phyloP scores from a whole-genome alignment of 2,797 vertebrate genomes.

The Sphenodon punctatus region DNA sequence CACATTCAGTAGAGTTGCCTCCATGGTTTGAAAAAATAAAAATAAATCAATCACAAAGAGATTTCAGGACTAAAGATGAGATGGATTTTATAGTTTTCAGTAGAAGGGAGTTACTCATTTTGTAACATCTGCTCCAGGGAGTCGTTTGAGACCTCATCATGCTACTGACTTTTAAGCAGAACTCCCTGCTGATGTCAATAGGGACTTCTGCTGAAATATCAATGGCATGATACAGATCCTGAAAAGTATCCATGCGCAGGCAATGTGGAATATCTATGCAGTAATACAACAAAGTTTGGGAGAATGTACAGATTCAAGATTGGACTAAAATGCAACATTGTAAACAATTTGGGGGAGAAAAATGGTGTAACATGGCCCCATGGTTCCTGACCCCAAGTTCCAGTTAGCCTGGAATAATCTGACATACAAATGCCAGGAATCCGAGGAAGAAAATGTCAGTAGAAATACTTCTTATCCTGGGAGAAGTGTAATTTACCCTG shows the following conservation, averaged over 20 bases:
- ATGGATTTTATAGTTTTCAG: background rate
- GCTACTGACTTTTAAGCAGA: background rate
- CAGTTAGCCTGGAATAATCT: no score
- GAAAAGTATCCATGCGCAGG: background rate
- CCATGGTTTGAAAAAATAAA: no score
- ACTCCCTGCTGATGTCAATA: background rate
- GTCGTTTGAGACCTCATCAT: background rate
- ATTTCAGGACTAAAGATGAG: background rate
- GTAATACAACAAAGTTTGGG: background rate
- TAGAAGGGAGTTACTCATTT: background rate
- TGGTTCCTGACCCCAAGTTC: no score
- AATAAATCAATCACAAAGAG: no score
- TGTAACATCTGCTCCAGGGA: background rate
- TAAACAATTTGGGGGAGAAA: background rate
- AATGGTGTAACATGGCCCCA: no score
- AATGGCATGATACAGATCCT: background rate
- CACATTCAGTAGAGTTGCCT: no score
- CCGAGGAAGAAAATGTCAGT: no score
- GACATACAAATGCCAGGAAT: no score
- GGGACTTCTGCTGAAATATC: background rate
- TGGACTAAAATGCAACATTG: background rate
- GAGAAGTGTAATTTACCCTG: no score
- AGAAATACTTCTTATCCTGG: no score
- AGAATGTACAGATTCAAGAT: background rate
- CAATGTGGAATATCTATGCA: background rate